phyloP scores from a whole-genome alignment of 1,140 invertebrate species.

The Pseudomyrmex concolor region DNA sequence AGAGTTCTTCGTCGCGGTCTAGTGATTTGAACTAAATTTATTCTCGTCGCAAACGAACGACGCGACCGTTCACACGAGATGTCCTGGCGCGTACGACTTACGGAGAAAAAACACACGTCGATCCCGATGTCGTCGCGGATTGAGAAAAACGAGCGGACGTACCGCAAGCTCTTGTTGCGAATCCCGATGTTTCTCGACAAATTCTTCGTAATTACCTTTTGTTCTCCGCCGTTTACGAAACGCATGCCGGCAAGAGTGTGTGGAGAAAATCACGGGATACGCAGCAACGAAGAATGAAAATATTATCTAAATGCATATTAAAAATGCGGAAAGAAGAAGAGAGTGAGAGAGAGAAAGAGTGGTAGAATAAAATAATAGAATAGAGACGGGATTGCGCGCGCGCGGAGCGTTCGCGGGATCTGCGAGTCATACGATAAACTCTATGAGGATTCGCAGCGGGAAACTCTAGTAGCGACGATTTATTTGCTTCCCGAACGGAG shows the following conservation, averaged over 20 bases:
- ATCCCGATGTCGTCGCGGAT: background rate
- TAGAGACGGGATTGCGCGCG: constrained; percentile 25
- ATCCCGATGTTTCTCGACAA: constrained; percentile 14
- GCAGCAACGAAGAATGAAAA: constrained; percentile 35
- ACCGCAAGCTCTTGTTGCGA: constrained; percentile 15
- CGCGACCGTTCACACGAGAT: constrained; percentile 1
- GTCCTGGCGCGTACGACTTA: constrained; percentile 27
- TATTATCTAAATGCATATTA: constrained; percentile 17
- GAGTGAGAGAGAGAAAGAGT: background rate
- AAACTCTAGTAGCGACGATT: constrained; percentile 69
- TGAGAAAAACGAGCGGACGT: constrained; percentile 2
- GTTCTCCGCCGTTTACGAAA: background rate
- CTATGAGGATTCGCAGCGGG: constrained; percentile 79
- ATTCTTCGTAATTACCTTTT: constrained; percentile 47
- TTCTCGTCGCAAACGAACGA: background rate
- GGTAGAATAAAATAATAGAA: constrained; percentile 8
- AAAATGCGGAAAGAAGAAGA: background rate
- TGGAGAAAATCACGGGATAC: constrained; percentile 23
- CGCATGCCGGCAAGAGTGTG: constrained; percentile 33
- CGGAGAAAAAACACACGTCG: constrained; percentile 6
- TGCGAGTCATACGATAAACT: constrained; percentile 74
- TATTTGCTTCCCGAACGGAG: background rate
- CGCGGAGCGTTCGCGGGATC: constrained; percentile 71
- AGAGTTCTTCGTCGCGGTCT: constrained; percentile 74
- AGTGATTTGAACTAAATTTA: constrained; percentile 53